A percentile compares a stretch with the other conserved stretches of the same genome.
Evolutionary conservation across 2,113 vertebrate species (phyloP).

Genomic region (Globicephala melas): DNA sequence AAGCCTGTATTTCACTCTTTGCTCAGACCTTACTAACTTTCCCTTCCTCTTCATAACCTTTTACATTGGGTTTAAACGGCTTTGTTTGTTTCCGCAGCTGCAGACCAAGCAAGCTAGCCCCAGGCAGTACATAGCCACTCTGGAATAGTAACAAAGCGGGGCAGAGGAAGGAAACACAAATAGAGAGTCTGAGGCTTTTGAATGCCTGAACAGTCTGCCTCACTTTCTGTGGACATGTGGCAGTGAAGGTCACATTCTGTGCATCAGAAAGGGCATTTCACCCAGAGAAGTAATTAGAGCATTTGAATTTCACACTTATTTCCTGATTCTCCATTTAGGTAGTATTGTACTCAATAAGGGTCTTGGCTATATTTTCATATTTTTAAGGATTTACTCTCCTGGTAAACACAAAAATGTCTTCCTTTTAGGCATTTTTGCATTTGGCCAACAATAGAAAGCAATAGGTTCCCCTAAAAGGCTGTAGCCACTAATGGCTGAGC

Average conservation of each 20-base stretch:
- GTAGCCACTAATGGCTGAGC: background rate
- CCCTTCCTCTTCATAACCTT: constrained; percentile 65
- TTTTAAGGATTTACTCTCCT: background rate
- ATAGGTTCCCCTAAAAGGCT: background rate
- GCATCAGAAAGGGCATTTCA: constrained; percentile 37
- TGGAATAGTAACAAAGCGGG: constrained; percentile 52
- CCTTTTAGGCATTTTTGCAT: background rate
- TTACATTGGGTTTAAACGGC: constrained; percentile 70
- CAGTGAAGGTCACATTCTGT: background rate
- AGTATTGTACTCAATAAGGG: background rate
- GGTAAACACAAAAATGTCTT: background rate
- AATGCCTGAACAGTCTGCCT: constrained; percentile 26
- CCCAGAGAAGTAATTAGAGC: background rate
- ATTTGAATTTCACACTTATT: constrained; percentile 54
- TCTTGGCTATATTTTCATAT: background rate
- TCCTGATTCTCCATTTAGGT: constrained; percentile 40
- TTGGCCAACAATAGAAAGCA: background rate
- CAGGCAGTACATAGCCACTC: constrained; percentile 45
- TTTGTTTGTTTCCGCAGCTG: constrained; percentile 72
- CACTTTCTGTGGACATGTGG: background rate
- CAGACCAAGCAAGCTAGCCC: constrained; percentile 55
- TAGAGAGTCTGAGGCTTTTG: constrained; percentile 3
- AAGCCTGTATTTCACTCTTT: constrained; percentile 59
- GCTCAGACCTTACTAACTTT: constrained; percentile 59
- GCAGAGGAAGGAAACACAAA: background rate